A percentile compares a stretch with the other conserved stretches of the same genome.
Evolutionary conservation across 2,113 vertebrate genomes (phyloP).

Genomic region (Alligator mississippiensis): DNA sequence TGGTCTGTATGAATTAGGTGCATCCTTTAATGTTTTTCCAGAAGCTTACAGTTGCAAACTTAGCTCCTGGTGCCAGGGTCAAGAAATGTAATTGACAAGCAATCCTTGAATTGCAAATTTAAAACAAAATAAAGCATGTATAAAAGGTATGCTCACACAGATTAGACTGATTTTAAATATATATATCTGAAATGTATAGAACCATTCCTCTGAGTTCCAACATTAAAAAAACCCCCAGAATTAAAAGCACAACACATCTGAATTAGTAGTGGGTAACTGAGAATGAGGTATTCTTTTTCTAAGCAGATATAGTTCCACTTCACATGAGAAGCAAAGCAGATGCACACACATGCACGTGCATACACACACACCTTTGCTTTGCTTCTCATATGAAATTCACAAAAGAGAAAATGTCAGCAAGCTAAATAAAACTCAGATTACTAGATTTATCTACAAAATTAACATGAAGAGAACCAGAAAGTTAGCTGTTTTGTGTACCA

Average conservation of each 20-base stretch:
- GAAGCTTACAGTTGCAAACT: slow-evolving; percentile 1
- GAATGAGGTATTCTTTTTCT: no score
- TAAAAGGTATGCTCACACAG: not conserved
- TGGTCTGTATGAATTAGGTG: slow-evolving; percentile 25
- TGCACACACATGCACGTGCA: no score
- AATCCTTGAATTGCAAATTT: not conserved
- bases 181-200: not conserved
- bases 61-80: not conserved
- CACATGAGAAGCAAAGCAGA: no score
- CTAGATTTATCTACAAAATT: no score
- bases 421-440: no score
- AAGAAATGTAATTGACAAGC: not conserved
- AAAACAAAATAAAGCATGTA: not conserved
- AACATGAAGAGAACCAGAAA: not conserved
- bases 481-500: not conserved
- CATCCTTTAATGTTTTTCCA: not conserved
- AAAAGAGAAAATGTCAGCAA: no score
- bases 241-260: not conserved
- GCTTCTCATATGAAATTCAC: not conserved
- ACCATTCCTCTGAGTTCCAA: not conserved
- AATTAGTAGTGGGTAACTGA: no score
- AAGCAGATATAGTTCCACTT: no score
- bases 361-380: not conserved
- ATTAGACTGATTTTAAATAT: not conserved
- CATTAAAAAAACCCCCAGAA: not conserved